Percentiles rank a stretch among this genome's conserved stretches.
These are phyloP conservation scores for Oreonectes daqikongensis DNA, from an alignment of 2,797 vertebrate genomes.

Conservation along the genomic window DNA sequence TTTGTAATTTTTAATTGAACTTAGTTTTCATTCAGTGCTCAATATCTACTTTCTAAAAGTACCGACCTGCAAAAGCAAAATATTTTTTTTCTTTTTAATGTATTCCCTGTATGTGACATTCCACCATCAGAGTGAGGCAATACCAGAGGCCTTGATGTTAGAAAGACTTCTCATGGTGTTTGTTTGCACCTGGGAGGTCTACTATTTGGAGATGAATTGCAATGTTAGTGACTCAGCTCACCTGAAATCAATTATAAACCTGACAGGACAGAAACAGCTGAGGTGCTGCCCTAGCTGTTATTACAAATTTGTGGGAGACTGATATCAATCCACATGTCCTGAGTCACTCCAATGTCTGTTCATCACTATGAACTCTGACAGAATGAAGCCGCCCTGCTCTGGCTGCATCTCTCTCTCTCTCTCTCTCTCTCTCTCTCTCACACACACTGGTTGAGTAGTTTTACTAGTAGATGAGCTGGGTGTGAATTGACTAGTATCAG, in stretches of 20 bases:
- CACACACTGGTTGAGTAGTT: background rate
- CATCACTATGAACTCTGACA: constrained; percentile 25
- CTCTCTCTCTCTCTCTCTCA: constrained; percentile 12
- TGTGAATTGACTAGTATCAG: background rate
- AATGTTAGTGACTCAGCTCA: constrained; percentile 53
- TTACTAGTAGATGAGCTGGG: background rate
- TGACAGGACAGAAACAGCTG: constrained; percentile 43
- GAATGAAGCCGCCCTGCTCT: constrained; percentile 1
- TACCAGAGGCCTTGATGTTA: constrained; percentile 43
- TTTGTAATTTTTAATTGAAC: too few species aligned
- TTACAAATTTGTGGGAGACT: constrained; percentile 48
- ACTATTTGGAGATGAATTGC: constrained; percentile 56
- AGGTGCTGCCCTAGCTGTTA: constrained; percentile 42
- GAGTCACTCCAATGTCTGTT: constrained; percentile 27
- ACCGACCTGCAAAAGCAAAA: constrained; percentile 25
- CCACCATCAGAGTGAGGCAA: constrained; percentile 6
- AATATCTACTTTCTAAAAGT: background rate
- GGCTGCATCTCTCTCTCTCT: constrained; percentile 1
- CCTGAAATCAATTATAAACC: constrained; percentile 60
- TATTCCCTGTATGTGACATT: constrained; percentile 41
- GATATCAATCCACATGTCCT: constrained; percentile 51
- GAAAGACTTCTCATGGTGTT: constrained; percentile 28
- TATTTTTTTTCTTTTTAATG: constrained; percentile 57
- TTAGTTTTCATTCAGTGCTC: background rate
- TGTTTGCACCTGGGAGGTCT: constrained; percentile 41